Conservation (phyloP, 2,113 vertebrate genomes). For the Myotis yumanensis region DNA sequence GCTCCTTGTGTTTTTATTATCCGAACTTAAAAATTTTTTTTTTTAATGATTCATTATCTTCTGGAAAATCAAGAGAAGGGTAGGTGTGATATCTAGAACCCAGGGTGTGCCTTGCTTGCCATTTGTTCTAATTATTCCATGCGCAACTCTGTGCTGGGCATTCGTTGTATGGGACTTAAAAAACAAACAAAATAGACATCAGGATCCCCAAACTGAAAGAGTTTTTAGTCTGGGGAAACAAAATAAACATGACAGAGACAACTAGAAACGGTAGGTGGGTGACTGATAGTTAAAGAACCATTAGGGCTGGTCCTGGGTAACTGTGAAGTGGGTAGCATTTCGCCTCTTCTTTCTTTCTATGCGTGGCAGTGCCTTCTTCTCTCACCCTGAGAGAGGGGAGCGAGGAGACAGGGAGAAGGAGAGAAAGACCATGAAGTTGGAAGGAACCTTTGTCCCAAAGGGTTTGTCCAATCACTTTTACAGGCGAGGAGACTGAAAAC, state of each 20-base stretch:
- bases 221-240: background rate
- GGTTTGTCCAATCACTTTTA: constrained; percentile 33
- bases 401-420: background rate
- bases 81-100: background rate
- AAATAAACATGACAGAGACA: background rate
- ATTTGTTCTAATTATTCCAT: background rate
- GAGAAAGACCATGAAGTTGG: background rate
- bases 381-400: background rate
- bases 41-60: background rate
- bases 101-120: background rate
- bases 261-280: background rate
- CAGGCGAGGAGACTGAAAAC: constrained; percentile 36
- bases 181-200: background rate
- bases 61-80: constrained; percentile 22
- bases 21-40: constrained; percentile 26
- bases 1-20: constrained; percentile 64
- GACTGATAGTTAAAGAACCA: background rate
- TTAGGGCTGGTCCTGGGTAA: background rate
- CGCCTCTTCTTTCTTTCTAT: background rate
- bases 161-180: background rate
- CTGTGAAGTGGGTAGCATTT: background rate
- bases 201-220: background rate
- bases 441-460: constrained; percentile 24
- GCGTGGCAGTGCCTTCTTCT: background rate
- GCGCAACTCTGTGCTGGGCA: background rate